phyloP scores from a whole-genome alignment of 2,797 vertebrate species.

The Protonibea diacanthus region DNA sequence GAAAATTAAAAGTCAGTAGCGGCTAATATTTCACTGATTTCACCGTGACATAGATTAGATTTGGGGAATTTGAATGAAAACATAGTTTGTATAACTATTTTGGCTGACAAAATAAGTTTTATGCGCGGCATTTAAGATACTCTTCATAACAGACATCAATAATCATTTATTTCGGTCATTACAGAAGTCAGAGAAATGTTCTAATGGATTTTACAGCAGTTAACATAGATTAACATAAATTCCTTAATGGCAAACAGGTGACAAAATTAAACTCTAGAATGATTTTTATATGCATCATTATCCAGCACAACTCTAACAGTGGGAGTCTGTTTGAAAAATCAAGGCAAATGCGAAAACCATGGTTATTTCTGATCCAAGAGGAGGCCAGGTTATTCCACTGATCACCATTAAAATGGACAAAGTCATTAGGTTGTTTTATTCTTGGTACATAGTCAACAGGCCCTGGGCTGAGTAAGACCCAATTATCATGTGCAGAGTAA shows the following conservation, averaged over 20 bases:
- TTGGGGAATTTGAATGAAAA: slow-evolving; percentile 3
- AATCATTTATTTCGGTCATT: neutral
- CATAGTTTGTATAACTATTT: neutral
- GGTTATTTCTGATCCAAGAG: slow-evolving; percentile 32
- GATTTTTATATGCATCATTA: slow-evolving; percentile 41
- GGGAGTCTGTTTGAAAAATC: slow-evolving; percentile 37
- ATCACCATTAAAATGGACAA: slow-evolving; percentile 71
- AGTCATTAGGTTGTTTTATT: slow-evolving; percentile 76
- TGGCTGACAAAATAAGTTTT: neutral
- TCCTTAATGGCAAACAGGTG: slow-evolving; percentile 40
- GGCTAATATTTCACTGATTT: slow-evolving; percentile 31
- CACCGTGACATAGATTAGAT: neutral
- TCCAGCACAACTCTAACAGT: slow-evolving; percentile 33
- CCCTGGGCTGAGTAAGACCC: slow-evolving; percentile 72
- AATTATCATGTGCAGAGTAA: slow-evolving; percentile 76
- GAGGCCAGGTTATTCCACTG: slow-evolving; percentile 40
- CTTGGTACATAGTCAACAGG: slow-evolving; percentile 70
- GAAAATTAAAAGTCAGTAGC: slow-evolving; percentile 23
- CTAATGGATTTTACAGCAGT: neutral
- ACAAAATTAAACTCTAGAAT: slow-evolving; percentile 8
- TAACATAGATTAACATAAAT: slow-evolving; percentile 4
- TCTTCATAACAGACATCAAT: slow-evolving; percentile 6
- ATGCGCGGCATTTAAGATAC: neutral
- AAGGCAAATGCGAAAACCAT: slow-evolving; percentile 31
- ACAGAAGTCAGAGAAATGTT: neutral